These are phyloP conservation scores for Herpetotheres cachinnans DNA, from an alignment of 2,113 vertebrate genomes.

Conservation along the genomic window DNA sequence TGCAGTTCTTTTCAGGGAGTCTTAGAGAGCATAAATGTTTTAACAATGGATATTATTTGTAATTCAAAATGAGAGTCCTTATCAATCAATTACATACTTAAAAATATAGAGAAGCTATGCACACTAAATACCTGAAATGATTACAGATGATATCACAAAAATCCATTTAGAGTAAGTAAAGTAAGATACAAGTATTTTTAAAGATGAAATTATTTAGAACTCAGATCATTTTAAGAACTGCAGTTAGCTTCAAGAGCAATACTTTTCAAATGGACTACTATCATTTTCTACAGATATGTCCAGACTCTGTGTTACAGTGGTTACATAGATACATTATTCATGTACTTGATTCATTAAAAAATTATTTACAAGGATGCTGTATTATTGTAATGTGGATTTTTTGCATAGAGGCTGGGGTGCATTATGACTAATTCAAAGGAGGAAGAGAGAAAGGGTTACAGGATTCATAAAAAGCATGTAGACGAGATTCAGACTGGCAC, in stretches of 20 bases:
- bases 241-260: background rate
- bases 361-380: background rate
- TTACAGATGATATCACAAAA: background rate
- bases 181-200: background rate
- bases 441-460: conserved; percentile 1
- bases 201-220: background rate
- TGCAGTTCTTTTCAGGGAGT: background rate
- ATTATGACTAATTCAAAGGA: background rate
- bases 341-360: background rate
- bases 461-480: conserved; percentile 26
- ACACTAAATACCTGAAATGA: background rate
- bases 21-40: background rate
- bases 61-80: background rate
- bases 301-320: background rate
- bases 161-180: background rate
- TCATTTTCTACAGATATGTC: background rate
- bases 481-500: background rate
- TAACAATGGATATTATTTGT: background rate
- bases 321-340: background rate
- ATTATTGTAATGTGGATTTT: background rate
- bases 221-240: background rate
- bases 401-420: background rate
- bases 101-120: background rate
- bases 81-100: background rate
- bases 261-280: background rate